Percentiles rank a stretch among this genome's conserved stretches.
phyloP scores from a whole-genome alignment of 2,113 vertebrate genomes.

The Campylorhamphus procurvoides region DNA sequence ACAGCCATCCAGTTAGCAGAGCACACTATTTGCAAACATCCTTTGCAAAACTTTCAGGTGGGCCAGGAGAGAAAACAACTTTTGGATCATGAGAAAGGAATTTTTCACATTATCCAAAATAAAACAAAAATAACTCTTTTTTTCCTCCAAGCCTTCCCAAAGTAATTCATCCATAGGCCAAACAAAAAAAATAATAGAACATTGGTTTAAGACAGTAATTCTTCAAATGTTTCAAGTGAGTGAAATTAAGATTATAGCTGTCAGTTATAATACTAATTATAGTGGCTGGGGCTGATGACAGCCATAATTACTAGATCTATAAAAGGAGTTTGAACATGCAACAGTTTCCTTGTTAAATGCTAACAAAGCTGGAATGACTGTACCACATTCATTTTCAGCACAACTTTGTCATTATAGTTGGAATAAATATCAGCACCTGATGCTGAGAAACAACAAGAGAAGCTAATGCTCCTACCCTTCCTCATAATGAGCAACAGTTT shows the following conservation, averaged over 20 bases:
- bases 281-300: neutral
- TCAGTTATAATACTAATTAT: neutral
- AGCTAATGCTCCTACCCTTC: neutral
- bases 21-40: neutral
- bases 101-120: neutral
- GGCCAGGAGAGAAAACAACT: rapidly evolving
- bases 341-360: neutral
- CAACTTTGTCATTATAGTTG: neutral
- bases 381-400: neutral
- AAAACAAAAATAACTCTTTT: neutral
- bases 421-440: neutral
- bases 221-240: neutral
- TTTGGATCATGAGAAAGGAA: neutral
- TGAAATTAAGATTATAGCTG: neutral
- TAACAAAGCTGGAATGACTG: neutral
- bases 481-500: neutral
- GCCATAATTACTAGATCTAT: neutral
- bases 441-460: neutral
- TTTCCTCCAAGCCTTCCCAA: neutral
- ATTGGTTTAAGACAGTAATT: neutral
- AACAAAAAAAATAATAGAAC: neutral
- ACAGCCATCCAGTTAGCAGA: neutral
- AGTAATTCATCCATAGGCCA: neutral
- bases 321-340: neutral
- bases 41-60: neutral